phyloP scores from a whole-genome alignment of 2,888 invertebrate species.

The Sphaerophoria rueppellii region DNA sequence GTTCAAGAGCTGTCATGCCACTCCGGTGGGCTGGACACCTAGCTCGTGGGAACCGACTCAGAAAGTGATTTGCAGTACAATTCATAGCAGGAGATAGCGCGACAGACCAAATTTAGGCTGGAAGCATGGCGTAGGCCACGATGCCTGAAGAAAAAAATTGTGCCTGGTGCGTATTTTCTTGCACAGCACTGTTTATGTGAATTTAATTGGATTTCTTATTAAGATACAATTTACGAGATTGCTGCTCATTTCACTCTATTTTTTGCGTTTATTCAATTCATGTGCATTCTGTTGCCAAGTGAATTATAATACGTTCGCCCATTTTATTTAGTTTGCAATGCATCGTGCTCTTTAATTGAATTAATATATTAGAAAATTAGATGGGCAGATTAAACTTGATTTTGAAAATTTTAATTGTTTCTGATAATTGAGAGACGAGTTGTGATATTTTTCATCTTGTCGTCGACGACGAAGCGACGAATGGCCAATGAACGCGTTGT shows the following conservation, averaged over 20 bases:
- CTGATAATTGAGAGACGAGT: conserved; percentile 67
- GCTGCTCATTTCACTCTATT: conserved; percentile 4
- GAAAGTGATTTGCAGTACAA: too few species aligned
- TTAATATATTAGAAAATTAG: conserved; percentile 46
- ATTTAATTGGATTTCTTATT: conserved; percentile 73
- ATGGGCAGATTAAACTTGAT: conserved; percentile 70
- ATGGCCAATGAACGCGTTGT: conserved; percentile 36
- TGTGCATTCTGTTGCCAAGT: conserved; percentile 50
- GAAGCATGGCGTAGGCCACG: too few species aligned
- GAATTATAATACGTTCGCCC: conserved; percentile 12
- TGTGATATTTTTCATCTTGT: neutral
- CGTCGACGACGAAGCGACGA: neutral
- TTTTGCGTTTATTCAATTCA: neutral
- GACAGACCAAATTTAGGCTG: too few species aligned
- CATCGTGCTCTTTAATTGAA: conserved; percentile 58
- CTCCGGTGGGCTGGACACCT: too few species aligned
- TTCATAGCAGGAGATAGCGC: too few species aligned
- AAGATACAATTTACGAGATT: conserved; percentile 72
- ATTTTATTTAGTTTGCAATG: conserved; percentile 35
- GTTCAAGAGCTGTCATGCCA: too few species aligned
- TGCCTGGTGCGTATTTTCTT: too few species aligned
- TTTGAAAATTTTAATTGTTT: conserved; percentile 73
- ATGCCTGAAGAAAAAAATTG: too few species aligned
- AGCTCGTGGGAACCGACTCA: too few species aligned
- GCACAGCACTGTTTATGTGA: conserved; percentile 16